These are phyloP conservation scores for Microchirus variegatus DNA, from an alignment of 2,797 vertebrate genomes.

Conservation along the genomic window DNA sequence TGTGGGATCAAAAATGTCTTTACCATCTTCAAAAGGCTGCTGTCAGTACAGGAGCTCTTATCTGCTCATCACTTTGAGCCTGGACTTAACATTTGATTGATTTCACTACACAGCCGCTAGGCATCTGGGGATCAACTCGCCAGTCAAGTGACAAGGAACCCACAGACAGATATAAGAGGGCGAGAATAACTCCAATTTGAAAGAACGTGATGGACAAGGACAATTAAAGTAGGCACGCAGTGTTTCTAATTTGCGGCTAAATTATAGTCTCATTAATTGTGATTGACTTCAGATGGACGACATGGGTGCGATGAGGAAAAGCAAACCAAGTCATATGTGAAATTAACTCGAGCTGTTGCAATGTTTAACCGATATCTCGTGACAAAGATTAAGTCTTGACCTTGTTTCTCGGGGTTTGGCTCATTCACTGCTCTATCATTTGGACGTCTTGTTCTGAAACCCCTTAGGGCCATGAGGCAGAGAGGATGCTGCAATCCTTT, in stretches of 20 bases:
- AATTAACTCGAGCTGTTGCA: conserved; percentile 35
- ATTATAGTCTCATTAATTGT: conserved; percentile 29
- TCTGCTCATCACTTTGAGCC: conserved; percentile 12
- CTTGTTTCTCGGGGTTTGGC: conserved; percentile 51
- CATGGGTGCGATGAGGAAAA: not conserved
- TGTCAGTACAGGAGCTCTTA: conserved; percentile 18
- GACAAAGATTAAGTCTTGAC: conserved; percentile 45
- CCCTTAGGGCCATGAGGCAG: conserved; percentile 37
- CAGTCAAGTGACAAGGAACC: conserved; percentile 13
- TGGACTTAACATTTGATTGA: conserved; percentile 24
- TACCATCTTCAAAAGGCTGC: conserved; percentile 22
- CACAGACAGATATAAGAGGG: conserved; percentile 6
- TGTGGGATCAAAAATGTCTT: conserved; percentile 13
- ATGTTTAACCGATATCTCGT: conserved; percentile 30
- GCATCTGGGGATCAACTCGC: conserved; percentile 20
- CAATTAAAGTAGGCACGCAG: conserved; percentile 29
- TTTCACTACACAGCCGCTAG: conserved; percentile 4
- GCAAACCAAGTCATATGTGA: conserved; percentile 26
- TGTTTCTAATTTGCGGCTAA: conserved; percentile 14
- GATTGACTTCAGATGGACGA: conserved; percentile 34
- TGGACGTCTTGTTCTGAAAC: conserved; percentile 52
- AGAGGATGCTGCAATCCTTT: conserved; percentile 74
- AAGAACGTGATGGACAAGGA: conserved; percentile 40
- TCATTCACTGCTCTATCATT: conserved; percentile 40
- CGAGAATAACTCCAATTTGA: conserved; percentile 1